A percentile compares a stretch with the other conserved stretches of the same genome.
Conservation (phyloP, 2,113 vertebrate genomes). For the Spermophilus dauricus region DNA sequence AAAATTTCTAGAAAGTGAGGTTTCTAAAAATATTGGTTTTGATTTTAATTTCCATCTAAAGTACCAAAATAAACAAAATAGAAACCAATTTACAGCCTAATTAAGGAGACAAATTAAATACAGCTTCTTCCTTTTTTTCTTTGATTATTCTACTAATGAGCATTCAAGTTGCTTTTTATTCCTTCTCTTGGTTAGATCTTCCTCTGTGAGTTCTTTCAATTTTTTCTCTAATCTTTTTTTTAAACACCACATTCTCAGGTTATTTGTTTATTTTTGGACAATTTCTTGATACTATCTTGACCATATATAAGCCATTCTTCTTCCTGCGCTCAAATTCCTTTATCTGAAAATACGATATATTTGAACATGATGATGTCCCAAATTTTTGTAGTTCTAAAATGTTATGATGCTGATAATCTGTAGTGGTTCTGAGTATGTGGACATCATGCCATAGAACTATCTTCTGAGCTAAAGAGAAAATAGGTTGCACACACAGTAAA, state of each 20-base stretch:
- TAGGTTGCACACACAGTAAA: background rate
- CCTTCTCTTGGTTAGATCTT: background rate
- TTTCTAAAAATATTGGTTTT: conserved; percentile 1
- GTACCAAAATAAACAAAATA: background rate
- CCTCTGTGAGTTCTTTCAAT: background rate
- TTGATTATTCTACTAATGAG: background rate
- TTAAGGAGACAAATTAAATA: background rate
- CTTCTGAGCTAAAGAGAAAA: background rate
- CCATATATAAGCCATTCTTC: background rate
- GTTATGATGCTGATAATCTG: background rate
- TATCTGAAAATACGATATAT: background rate
- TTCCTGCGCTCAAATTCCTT: background rate
- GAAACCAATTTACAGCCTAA: background rate
- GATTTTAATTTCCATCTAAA: background rate
- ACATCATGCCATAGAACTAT: rapidly evolving
- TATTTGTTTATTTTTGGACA: background rate
- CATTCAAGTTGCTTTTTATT: background rate
- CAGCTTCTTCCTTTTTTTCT: background rate
- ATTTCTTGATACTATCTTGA: background rate
- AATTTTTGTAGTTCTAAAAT: background rate
- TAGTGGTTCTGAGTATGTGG: background rate
- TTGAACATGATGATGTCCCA: background rate
- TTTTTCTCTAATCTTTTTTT: background rate
- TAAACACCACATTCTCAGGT: background rate
- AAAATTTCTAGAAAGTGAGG: background rate